Evolutionary conservation across 2,888 invertebrate species (phyloP), one percentile per base, ranked within the genome.

Genomic region (Dasypolia templi): DNA sequence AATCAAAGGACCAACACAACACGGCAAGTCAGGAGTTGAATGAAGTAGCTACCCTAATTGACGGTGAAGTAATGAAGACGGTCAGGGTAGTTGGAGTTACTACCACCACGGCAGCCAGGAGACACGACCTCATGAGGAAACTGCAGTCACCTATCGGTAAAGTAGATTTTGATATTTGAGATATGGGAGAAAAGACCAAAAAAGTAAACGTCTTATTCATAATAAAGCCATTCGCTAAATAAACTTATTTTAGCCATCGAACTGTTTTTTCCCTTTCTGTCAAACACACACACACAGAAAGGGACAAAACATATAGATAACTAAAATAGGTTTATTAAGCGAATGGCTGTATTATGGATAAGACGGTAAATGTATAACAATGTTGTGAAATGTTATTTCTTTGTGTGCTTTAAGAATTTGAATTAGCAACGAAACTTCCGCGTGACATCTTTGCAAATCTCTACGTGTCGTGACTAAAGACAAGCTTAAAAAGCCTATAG

Each of bases 101-200:
- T 9, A 98, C 98, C 0, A 97, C 98, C 0, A 97, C 97, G 29
- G 98, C 98, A 0, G 98, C 98, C 0, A 96, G 97, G 70, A 93
- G 97, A 29, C 97, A 97, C 83, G 95, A 96, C 2, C 93, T 98
- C 7, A 93, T 98, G 77, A 95, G 96, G 68, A 94, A 96, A 63
- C 91, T 98, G 4, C 93, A 96, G 74, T 97, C 97, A 6, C 97
- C 97, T 77, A 97, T 98, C 86, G 97, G 97, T 97, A 92, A 58
- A 26, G 46, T 68, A 29, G 11, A 56, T 35, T 9, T n/a, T n/a
- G 1, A 17, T 39, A 0, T n/a, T n/a, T n/a, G 7, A n/a, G n/a
- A 1, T 12, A 12, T n/a, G 35, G 17, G 17, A 4, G 35, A 59
- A 59, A n/a, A 4, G 0, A 58, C 3, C 22, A n/a, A 19, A 4